Conservation (phyloP, 2,113 vertebrate genomes). For the Gymnobelideus leadbeateri region DNA sequence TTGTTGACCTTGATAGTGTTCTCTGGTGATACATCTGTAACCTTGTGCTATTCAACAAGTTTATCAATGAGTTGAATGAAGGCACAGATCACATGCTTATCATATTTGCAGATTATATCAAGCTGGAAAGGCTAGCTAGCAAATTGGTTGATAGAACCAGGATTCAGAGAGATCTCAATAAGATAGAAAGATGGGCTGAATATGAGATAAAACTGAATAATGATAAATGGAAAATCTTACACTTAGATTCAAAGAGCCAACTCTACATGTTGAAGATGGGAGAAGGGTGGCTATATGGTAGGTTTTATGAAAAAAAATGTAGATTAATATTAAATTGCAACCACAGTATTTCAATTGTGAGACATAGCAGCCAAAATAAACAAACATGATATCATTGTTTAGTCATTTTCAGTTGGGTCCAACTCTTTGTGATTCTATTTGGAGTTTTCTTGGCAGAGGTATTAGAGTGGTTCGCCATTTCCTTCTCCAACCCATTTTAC, state of each 20-base stretch:
- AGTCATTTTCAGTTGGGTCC: not conserved
- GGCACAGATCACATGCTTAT: not conserved
- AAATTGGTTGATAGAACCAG: not conserved
- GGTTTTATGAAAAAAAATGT: not conserved
- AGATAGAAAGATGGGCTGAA: not conserved
- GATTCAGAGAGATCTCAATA: not conserved
- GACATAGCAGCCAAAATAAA: not conserved
- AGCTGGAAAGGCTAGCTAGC: not conserved
- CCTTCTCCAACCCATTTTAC: not conserved
- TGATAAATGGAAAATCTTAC: not conserved
- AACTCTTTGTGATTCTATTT: not conserved
- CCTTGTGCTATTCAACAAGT: not conserved
- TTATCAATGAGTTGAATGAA: not conserved
- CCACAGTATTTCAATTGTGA: not conserved
- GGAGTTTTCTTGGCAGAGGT: not conserved
- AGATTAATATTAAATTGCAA: not conserved
- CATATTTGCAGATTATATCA: not conserved
- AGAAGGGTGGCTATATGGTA: not conserved
- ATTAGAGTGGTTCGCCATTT: not conserved
- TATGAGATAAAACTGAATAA: not conserved
- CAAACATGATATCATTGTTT: not conserved
- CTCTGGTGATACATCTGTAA: not conserved
- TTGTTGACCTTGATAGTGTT: not conserved
- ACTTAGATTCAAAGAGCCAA: not conserved
- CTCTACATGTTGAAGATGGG: not conserved